phyloP scores from a whole-genome alignment of 1,140 invertebrate genomes.

The Drosophila lini region DNA sequence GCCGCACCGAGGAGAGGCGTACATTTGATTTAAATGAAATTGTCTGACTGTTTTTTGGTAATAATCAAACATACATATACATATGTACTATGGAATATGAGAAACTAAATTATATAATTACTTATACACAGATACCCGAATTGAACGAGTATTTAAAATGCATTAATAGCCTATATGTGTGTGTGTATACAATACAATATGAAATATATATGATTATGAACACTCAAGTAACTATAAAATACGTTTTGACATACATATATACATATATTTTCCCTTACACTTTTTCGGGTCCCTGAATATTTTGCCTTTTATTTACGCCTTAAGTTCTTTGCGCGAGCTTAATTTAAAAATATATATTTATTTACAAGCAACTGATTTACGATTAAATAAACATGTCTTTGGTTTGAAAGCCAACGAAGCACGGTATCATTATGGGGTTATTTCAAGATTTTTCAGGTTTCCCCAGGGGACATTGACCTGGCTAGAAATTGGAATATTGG shows the following conservation, averaged over 20 bases:
- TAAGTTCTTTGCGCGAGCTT: constrained; percentile 57
- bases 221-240: constrained; percentile 64
- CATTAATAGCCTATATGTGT: constrained; percentile 66
- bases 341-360: constrained; percentile 57
- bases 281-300: constrained; percentile 50
- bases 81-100: constrained; percentile 56
- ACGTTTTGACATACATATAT: constrained; percentile 35
- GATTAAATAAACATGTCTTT: constrained; percentile 68
- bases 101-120: constrained; percentile 47
- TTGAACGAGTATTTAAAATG: constrained; percentile 58
- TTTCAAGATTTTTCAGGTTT: neutral
- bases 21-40: constrained; percentile 68
- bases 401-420: constrained; percentile 70
- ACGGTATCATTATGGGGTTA: constrained; percentile 2
- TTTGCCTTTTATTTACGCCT: constrained; percentile 50
- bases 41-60: constrained; percentile 76
- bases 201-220: constrained; percentile 47
- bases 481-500: neutral
- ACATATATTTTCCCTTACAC: constrained; percentile 55
- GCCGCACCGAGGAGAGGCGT: constrained; percentile 40
- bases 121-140: constrained; percentile 52
- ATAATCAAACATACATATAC: constrained; percentile 62
- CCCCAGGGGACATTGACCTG: constrained; percentile 5
- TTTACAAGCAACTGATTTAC: constrained; percentile 62
- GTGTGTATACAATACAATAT: constrained; percentile 56